Evolutionary conservation across 2,888 invertebrate species (phyloP).

Genomic region (Drosophila parthenogenetica): DNA sequence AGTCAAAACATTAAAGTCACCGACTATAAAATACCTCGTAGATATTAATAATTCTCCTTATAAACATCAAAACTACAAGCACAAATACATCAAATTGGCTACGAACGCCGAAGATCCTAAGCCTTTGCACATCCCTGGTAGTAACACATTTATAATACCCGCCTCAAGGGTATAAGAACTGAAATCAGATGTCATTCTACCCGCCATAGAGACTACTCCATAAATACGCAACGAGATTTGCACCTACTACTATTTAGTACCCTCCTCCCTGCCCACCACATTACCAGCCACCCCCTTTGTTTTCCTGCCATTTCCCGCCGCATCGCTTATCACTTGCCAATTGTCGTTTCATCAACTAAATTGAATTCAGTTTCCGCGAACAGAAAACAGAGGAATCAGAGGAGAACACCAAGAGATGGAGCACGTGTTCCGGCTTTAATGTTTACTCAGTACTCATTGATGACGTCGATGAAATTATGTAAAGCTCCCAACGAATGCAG

Average conservation of each 20-base stretch:
- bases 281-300: neutral
- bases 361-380: constrained; percentile 59
- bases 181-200: constrained; percentile 11
- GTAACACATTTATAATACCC: no score
- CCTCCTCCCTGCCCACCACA: neutral
- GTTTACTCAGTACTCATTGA: constrained; percentile 35
- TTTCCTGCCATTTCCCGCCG: constrained; percentile 2
- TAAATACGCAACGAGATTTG: constrained; percentile 45
- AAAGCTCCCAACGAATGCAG: constrained; percentile 4
- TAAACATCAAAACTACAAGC: no score
- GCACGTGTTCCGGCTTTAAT: constrained; percentile 39
- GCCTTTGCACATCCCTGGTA: no score
- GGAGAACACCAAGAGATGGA: neutral
- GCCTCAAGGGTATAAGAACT: neutral
- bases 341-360: constrained; percentile 75
- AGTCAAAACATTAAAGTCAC: neutral
- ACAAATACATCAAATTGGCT: no score
- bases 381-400: constrained; percentile 11
- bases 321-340: constrained; percentile 47
- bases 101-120: no score
- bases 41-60: no score
- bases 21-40: neutral
- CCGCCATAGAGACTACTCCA: constrained; percentile 15
- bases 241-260: constrained; percentile 15
- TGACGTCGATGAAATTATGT: constrained; percentile 15